phyloP scores from a whole-genome alignment of 2,797 vertebrate species.

The Bucorvus abyssinicus region DNA sequence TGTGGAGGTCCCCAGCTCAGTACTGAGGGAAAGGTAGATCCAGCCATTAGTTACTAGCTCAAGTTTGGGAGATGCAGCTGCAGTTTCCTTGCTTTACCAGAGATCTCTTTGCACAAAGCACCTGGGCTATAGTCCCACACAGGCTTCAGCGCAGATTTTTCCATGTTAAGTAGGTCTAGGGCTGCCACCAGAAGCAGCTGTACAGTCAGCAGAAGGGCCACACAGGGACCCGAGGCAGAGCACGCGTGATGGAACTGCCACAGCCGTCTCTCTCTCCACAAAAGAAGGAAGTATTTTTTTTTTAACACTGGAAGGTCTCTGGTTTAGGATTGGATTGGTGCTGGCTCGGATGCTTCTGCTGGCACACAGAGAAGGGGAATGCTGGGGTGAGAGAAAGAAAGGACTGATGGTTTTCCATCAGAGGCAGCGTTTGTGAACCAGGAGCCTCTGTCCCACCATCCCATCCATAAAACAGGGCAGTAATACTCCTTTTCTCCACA shows the following conservation, averaged over 20 bases:
- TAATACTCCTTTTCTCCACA: not conserved
- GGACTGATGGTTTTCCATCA: not conserved
- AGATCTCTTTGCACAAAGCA: not conserved
- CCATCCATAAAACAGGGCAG: not conserved
- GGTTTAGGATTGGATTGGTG: not conserved
- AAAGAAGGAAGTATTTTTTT: not conserved
- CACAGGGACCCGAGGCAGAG: not conserved
- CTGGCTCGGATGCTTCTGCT: not conserved
- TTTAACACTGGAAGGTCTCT: not conserved
- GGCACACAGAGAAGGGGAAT: not conserved
- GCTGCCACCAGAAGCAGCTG: not conserved
- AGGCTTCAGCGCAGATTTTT: not conserved
- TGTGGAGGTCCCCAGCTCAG: not conserved
- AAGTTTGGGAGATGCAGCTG: not conserved
- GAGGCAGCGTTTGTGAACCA: not conserved
- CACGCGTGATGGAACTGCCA: not conserved
- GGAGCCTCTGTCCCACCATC: not conserved
- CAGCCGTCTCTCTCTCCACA: not conserved
- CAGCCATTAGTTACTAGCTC: not conserved
- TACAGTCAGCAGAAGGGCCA: not conserved
- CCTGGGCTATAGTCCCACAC: not conserved
- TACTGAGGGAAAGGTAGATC: not conserved
- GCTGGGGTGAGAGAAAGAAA: not conserved
- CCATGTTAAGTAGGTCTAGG: not conserved
- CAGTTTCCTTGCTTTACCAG: not conserved